Conservation (phyloP, 2,113 vertebrate genomes). For the Indicator indicator region DNA sequence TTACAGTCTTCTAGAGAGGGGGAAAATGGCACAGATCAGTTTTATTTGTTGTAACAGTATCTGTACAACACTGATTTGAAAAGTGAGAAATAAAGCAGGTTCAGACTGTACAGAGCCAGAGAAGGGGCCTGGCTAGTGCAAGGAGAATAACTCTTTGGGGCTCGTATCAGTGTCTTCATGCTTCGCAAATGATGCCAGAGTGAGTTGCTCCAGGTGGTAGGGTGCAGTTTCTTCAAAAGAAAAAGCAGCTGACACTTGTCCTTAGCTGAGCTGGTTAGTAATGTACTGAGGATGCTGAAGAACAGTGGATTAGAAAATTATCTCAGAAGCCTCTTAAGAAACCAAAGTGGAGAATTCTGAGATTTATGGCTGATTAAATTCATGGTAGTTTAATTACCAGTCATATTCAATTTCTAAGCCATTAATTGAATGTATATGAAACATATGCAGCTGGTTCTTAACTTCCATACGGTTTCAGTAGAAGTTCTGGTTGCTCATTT, state of each 20-base stretch:
- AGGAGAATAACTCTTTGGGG: neutral
- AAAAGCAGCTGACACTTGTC: neutral
- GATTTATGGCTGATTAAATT: neutral
- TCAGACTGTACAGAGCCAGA: neutral
- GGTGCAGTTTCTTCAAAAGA: neutral
- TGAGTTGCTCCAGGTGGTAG: neutral
- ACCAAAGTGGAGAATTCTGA: neutral
- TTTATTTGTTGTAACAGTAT: neutral
- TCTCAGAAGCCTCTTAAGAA: neutral
- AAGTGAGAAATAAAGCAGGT: neutral
- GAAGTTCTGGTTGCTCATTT: neutral
- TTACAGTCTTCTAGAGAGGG: neutral
- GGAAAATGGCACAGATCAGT: neutral
- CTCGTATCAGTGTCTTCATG: neutral
- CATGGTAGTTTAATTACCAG: neutral
- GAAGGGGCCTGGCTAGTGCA: neutral
- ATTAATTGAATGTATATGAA: neutral
- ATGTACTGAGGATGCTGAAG: neutral
- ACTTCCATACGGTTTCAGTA: neutral
- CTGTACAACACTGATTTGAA: neutral
- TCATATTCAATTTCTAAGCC: neutral
- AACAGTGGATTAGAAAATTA: neutral
- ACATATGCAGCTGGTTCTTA: neutral
- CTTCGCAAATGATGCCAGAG: neutral
- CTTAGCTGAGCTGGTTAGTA: neutral